Percentiles rank a stretch among this genome's conserved stretches.
Conservation (phyloP, 2,797 vertebrate species). For the Chelon auratus region DNA sequence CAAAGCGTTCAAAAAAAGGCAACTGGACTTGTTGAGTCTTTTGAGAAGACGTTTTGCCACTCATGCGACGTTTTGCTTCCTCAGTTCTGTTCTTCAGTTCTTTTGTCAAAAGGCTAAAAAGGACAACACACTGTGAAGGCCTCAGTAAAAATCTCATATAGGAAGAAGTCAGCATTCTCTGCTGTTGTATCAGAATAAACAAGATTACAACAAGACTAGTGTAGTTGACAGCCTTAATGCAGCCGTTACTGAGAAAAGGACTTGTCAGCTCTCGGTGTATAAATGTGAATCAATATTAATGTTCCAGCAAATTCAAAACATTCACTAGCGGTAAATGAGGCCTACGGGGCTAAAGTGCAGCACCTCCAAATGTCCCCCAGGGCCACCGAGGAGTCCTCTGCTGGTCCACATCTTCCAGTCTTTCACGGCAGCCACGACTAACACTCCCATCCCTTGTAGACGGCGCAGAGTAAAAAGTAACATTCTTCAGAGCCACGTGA, state of each 20-base stretch:
- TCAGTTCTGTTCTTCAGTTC: background rate
- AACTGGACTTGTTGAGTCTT: too few relatives aligned
- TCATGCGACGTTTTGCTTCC: too few relatives aligned
- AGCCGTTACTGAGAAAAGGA: background rate
- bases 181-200: background rate
- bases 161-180: background rate
- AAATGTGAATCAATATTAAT: background rate
- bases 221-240: background rate
- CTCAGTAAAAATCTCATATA: conserved; percentile 1
- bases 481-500: conserved; percentile 54
- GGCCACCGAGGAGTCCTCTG: background rate
- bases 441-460: conserved; percentile 21
- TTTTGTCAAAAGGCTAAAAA: conserved; percentile 11
- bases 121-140: background rate
- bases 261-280: background rate
- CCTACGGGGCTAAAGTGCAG: background rate
- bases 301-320: background rate
- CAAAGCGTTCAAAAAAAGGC: too few relatives aligned
- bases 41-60: too few relatives aligned
- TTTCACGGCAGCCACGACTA: background rate
- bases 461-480: conserved; percentile 39
- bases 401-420: background rate
- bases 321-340: background rate
- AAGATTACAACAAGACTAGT: background rate
- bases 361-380: background rate